Percentiles rank a stretch among this genome's conserved stretches.
Evolutionary conservation across 2,113 vertebrate species (phyloP).

Genomic region (Thymallus thymallus): DNA sequence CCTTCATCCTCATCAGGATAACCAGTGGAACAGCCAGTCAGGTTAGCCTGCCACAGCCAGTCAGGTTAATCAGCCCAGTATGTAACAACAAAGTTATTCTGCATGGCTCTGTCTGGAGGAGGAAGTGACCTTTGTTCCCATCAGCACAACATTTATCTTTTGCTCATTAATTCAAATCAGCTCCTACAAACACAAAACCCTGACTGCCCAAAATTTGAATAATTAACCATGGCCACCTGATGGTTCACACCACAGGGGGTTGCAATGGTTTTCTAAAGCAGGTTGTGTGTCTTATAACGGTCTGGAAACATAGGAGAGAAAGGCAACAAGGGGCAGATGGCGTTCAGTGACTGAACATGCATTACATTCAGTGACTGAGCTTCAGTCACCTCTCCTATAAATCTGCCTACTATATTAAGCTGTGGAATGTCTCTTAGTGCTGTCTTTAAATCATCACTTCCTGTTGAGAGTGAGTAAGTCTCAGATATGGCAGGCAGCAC

Average conservation of each 20-base stretch:
- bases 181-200: slow-evolving; percentile 15
- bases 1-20: no score
- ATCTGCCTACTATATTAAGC: neutral
- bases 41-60: neutral
- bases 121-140: slow-evolving; percentile 26
- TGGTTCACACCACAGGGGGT: neutral
- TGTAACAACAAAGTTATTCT: neutral
- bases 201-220: slow-evolving; percentile 18
- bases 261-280: neutral
- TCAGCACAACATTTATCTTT: slow-evolving; percentile 17
- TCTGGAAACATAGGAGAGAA: neutral
- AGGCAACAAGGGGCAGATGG: neutral
- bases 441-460: slow-evolving; percentile 17
- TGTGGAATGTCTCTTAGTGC: slow-evolving; percentile 6
- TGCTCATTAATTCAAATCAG: slow-evolving; percentile 48
- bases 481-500: neutral
- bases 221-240: slow-evolving; percentile 8
- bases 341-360: neutral
- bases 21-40: neutral
- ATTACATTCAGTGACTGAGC: neutral
- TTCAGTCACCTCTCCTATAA: neutral
- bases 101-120: slow-evolving; percentile 23
- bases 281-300: neutral
- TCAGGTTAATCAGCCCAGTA: neutral
- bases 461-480: neutral